A percentile compares a stretch with the other conserved stretches of the same genome.
phyloP scores from a whole-genome alignment of 2,797 vertebrate genomes.

The Lophius americanus region DNA sequence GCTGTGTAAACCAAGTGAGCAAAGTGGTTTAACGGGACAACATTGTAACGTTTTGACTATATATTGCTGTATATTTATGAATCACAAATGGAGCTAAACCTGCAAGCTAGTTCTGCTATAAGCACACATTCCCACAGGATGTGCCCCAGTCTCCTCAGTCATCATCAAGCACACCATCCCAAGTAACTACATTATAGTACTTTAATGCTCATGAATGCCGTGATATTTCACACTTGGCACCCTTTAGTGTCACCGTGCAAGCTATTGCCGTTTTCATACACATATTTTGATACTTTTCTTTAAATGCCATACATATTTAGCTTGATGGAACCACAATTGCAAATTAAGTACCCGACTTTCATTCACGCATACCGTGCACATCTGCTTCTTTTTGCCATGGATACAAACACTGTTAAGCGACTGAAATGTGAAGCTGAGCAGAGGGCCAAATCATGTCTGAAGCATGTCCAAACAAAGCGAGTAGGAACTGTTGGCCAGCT shows the following conservation, averaged over 20 bases:
- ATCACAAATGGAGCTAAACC: too few relatives aligned
- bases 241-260: neutral
- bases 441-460: slow-evolving; percentile 64
- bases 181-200: too few relatives aligned
- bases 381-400: slow-evolving; percentile 43
- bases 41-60: too few relatives aligned
- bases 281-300: too few relatives aligned
- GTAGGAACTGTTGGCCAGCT: slow-evolving; percentile 63
- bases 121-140: too few relatives aligned
- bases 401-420: slow-evolving; percentile 37
- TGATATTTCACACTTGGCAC: neutral
- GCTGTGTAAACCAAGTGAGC: too few relatives aligned
- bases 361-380: slow-evolving; percentile 12
- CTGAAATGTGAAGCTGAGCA: slow-evolving; percentile 47
- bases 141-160: too few relatives aligned
- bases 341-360: slow-evolving; percentile 12
- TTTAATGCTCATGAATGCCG: neutral
- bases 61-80: too few relatives aligned
- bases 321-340: slow-evolving; percentile 14
- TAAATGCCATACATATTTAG: neutral
- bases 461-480: slow-evolving; percentile 65
- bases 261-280: too few relatives aligned
- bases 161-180: too few relatives aligned
- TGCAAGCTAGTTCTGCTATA: too few relatives aligned
- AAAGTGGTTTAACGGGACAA: too few relatives aligned